These are phyloP conservation scores for Amphiura filiformis DNA, from an alignment of 35 echinoderm and acorn worm species.

Conservation along the genomic window DNA sequence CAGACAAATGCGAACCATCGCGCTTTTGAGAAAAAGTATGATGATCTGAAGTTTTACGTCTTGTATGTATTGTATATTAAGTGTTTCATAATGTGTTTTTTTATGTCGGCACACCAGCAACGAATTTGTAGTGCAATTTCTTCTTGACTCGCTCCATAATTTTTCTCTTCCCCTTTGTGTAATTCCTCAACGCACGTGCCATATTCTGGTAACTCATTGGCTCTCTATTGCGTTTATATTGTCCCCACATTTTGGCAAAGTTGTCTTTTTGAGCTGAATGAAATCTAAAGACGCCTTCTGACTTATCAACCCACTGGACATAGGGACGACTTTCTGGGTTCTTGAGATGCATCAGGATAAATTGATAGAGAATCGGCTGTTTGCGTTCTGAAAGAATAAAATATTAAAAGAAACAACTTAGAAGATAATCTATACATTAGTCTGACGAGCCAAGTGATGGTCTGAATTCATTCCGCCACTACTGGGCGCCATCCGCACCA, in stretches of 20 bases:
- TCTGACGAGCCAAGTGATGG: neutral
- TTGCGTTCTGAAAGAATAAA: conserved; percentile 38
- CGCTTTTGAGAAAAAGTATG: too few species aligned
- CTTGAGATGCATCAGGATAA: conserved; percentile 73
- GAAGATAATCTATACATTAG: neutral
- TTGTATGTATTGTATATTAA: too few species aligned
- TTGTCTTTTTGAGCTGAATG: conserved; percentile 84
- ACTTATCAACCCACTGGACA: conserved; percentile 89
- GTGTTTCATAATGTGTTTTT: too few species aligned
- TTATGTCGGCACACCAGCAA: conserved; percentile 27
- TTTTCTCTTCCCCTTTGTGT: conserved; percentile 65
- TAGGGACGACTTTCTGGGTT: conserved; percentile 23
- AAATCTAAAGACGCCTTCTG: conserved; percentile 80
- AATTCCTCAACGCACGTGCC: conserved; percentile 89
- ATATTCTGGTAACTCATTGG: conserved; percentile 98
- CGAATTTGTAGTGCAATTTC: conserved; percentile 92
- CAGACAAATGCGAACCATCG: too few species aligned
- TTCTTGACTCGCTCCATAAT: conserved; percentile 77
- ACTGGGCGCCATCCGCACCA: too few species aligned
- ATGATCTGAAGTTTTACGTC: too few species aligned
- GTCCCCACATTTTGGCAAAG: conserved; percentile 88
- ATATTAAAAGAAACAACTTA: neutral
- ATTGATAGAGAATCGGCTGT: conserved; percentile 90
- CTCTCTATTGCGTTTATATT: conserved; percentile 85
- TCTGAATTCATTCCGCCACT: neutral